phyloP scores from a whole-genome alignment of 2,113 vertebrate genomes.

The Spea bombifrons region DNA sequence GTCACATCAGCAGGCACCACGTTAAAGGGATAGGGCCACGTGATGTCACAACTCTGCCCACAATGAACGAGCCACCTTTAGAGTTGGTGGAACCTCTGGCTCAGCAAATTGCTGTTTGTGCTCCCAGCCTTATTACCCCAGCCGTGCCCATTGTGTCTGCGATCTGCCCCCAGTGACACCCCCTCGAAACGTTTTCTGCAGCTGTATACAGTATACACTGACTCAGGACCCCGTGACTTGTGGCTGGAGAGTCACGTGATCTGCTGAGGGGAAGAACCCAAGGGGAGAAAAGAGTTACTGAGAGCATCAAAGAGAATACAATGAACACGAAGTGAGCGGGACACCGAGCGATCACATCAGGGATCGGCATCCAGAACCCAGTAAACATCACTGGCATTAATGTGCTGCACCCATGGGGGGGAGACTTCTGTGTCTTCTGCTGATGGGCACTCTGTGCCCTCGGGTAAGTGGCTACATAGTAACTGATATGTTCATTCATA shows the following conservation, averaged over 20 bases:
- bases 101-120: conserved; percentile 10
- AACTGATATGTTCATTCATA: no score
- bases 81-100: neutral
- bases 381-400: neutral
- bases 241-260: conserved; percentile 13
- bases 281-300: neutral
- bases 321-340: no score
- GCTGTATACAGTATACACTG: neutral
- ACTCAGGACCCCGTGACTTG: conserved; percentile 7
- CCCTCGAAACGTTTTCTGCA: neutral
- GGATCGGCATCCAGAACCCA: neutral
- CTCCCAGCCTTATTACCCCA: neutral
- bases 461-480: neutral
- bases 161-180: neutral
- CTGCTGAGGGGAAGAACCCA: neutral
- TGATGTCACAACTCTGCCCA: neutral
- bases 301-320: neutral
- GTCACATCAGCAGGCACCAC: no score
- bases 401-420: neutral
- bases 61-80: neutral
- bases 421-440: neutral
- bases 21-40: no score
- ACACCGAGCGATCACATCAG: no score
- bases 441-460: neutral
- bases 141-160: neutral